phyloP scores from a whole-genome alignment of 2,888 invertebrate species.

The Gymnoscelis rufifasciata region DNA sequence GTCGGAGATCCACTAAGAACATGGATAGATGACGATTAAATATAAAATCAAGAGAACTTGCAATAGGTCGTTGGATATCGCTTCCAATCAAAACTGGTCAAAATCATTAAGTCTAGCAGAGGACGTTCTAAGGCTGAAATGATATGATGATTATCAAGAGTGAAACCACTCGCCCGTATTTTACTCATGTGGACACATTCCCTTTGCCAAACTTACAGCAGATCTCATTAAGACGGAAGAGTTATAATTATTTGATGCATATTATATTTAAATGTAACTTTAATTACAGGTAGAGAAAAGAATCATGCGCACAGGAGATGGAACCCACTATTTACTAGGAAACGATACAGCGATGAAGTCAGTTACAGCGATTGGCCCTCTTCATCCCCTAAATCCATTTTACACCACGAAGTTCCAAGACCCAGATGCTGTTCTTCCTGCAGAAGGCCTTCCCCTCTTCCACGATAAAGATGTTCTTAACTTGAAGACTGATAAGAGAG shows the following conservation, averaged over 20 bases:
- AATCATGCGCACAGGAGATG: conserved; percentile 82
- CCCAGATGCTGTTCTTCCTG: conserved; percentile 46
- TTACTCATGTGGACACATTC: no score
- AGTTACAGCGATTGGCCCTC: conserved; percentile 54
- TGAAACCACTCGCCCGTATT: no score
- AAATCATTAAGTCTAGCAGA: no score
- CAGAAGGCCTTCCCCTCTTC: conserved; percentile 57
- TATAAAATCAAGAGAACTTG: no score
- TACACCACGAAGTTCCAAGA: conserved; percentile 48
- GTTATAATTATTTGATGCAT: background rate
- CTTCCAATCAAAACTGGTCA: no score
- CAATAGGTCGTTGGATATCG: no score
- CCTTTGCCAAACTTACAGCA: conserved; percentile 59
- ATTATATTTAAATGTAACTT: background rate
- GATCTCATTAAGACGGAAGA: conserved; percentile 76
- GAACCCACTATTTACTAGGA: conserved; percentile 77
- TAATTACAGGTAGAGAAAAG: conserved; percentile 71
- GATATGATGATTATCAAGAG: no score
- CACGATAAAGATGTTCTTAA: conserved; percentile 50
- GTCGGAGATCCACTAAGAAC: no score
- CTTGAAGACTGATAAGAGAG: no score
- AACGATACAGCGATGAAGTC: conserved; percentile 55
- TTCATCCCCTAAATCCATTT: conserved; percentile 64
- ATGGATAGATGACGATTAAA: no score
- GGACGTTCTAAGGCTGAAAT: no score